Evolutionary conservation across 2,888 invertebrate species (phyloP), one percentile per base, ranked within the genome.

Genomic region (Euclidia mi): DNA sequence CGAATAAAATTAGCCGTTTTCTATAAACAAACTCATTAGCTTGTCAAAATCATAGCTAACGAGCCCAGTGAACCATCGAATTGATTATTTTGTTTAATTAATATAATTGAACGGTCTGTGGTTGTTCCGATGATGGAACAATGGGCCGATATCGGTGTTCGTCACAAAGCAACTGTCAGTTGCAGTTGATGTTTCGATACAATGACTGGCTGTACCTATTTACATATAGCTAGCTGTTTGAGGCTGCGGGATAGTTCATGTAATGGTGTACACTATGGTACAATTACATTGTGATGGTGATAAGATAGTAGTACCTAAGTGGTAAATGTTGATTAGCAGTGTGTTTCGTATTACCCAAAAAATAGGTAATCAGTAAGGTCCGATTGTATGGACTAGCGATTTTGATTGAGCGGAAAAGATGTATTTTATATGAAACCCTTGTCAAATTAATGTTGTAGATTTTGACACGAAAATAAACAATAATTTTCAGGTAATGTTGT

Each of bases 141-240:
- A 77, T 63, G 31, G 51, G 32, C 35, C 46, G 61, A 74, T 72
- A 73, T 50, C 64, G 32, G 59, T 69, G 34, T 15, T 11, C 25
- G 31, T 58, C 41, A 60, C 75, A 64, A 61, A 61, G 56, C 62
- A 7, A 12, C 67, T 74, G 79, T 71, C 81, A 75, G 40, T 17
- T 41, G 10, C 79, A 34, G 28, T 7, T 41, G 32, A 31, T 35
- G 47, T 17, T 15, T 20, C 44, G 10, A 34, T 40, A 60, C 34
- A 64, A 35, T 49, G 44, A 46, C 34, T 29, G 17, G 31, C 29
- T 35, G 4, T 40, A 14, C n/a, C 40, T 15, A 0, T 20, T 9
- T n/a, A 17, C 12, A 14, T 3, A 25, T 25, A 25, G 34, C 34
- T 34, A 17, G 11, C 0, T n/a, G n/a, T n/a, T n/a, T n/a, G n/a